A percentile compares a stretch with the other conserved stretches of the same genome.
Evolutionary conservation across 2,113 vertebrate species (phyloP).

Genomic region (Bos taurus): ARS-UCD2.0 NC_037332.1:7184001-7184500

Average conservation of each 20-base stretch:
- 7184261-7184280: background rate
- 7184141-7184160: background rate
- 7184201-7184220: background rate
- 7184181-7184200: background rate
- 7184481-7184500: background rate
- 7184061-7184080: no score
- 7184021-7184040: background rate
- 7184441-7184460: background rate
- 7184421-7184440: background rate
- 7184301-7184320: background rate
- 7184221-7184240: background rate
- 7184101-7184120: background rate
- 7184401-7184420: background rate
- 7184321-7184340: background rate
- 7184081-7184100: background rate
- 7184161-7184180: background rate
- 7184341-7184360: background rate
- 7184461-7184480: no score
- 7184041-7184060: background rate
- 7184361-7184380: background rate
- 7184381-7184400: background rate
- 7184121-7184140: background rate
- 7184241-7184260: background rate
- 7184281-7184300: background rate
- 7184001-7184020: background rate